Conservation (phyloP, 2,797 vertebrate genomes). For the Oreochromis grahami region DNA sequence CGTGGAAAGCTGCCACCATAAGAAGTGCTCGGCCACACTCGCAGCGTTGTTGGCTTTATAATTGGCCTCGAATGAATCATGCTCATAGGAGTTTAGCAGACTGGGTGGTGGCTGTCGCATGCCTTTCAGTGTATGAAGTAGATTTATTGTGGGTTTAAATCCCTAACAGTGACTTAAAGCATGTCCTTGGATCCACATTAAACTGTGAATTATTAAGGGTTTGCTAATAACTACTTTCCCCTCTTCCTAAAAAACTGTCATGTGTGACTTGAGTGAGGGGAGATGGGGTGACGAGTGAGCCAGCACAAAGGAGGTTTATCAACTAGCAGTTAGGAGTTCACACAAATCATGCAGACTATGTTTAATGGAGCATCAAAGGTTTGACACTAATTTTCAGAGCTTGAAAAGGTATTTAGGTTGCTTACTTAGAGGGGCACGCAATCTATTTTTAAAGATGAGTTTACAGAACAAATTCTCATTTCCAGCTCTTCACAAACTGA, state of each 20-base stretch:
- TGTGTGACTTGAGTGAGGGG: neutral
- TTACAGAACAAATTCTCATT: neutral
- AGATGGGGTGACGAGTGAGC: neutral
- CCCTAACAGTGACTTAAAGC: conserved; percentile 5
- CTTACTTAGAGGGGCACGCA: neutral
- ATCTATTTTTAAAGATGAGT: neutral
- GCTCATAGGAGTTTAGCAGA: conserved; percentile 5
- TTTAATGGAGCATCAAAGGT: conserved; percentile 13
- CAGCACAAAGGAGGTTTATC: neutral
- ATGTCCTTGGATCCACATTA: conserved; percentile 40
- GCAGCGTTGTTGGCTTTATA: neutral
- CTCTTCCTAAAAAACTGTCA: conserved; percentile 6
- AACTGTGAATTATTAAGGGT: conserved; percentile 41
- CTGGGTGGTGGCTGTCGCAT: conserved; percentile 7
- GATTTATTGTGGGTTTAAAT: conserved; percentile 46
- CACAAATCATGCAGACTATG: conserved; percentile 8
- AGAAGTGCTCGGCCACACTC: neutral
- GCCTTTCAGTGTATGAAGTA: neutral
- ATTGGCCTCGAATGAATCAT: conserved; percentile 30
- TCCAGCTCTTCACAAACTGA: neutral
- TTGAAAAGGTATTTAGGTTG: neutral
- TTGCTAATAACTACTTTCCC: conserved; percentile 39
- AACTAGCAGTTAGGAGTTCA: neutral
- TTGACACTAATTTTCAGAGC: conserved; percentile 12
- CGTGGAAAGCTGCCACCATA: conserved; percentile 1